Conservation (phyloP, 2,888 invertebrate genomes). For the Andrena camellia region DNA sequence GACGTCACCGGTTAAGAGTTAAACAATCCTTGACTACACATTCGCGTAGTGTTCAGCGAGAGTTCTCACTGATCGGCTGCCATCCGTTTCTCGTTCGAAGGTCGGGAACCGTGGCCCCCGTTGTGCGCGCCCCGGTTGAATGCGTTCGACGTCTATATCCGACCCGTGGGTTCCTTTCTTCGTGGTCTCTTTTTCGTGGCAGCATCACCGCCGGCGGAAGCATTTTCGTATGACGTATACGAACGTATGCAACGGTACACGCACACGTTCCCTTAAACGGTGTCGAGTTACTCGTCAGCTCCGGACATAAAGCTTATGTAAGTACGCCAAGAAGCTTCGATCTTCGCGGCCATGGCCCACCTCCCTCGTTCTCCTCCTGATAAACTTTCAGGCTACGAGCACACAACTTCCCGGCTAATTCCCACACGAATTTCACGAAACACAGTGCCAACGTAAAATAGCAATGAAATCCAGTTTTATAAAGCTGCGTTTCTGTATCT, state of each 20-base stretch:
- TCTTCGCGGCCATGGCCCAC: slow-evolving; percentile 39
- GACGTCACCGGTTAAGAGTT: too few species aligned
- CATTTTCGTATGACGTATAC: slow-evolving; percentile 53
- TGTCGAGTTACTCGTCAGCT: slow-evolving; percentile 79
- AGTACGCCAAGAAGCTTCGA: slow-evolving; percentile 73
- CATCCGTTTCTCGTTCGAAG: background rate
- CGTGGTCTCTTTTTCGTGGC: slow-evolving; percentile 16
- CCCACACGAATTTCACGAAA: background rate
- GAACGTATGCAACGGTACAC: slow-evolving; percentile 50
- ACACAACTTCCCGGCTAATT: background rate
- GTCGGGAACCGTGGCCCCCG: slow-evolving; percentile 7
- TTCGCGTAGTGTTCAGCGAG: background rate
- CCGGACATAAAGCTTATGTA: slow-evolving; percentile 77
- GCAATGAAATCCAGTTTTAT: background rate
- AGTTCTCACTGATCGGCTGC: background rate
- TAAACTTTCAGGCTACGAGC: slow-evolving; percentile 29
- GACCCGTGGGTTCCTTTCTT: background rate
- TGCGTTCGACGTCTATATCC: slow-evolving; percentile 37
- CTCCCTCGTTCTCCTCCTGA: background rate
- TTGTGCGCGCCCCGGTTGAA: background rate
- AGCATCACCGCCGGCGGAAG: slow-evolving; percentile 44
- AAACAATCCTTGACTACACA: too few species aligned
- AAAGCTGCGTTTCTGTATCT: background rate
- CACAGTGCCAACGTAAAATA: background rate
- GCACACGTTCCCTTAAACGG: slow-evolving; percentile 61